Evolutionary conservation across 2,113 vertebrate genomes (phyloP), one percentile per base, ranked within the genome.

Genomic region (Xiphophorus hellerii): DNA sequence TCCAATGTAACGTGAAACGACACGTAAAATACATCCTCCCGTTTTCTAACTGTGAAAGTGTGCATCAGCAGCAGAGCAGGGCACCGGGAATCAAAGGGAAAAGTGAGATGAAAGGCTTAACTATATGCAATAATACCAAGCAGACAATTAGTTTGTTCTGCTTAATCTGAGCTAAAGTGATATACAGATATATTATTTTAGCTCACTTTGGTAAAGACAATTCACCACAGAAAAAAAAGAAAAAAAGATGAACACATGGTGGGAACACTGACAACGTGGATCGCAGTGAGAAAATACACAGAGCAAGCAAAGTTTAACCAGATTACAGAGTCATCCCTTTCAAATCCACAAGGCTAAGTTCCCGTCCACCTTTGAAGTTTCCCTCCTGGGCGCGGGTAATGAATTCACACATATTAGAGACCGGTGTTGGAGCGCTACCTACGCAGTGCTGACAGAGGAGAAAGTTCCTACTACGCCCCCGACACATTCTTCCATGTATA

Each of bases 271-370:
- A 77, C 71, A 31, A 37, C 75, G 62, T 62, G 61, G 69, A 77
- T 37, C 4, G 11, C 77, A 84, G 73, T 33, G 72, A 70, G 69
- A 85, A 93, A 93, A 93, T 78, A 85, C 66, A 93, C 84, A 69
- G 89, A 82, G 91, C 93, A 90, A 92, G 92, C 90, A 87, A 92
- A 94, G 90, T 94, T 94, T 87, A 93, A 92, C 90, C 81, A 92
- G 91, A 95, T 95, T 93, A 94, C 72, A 82, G 90, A 85, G 85
- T 93, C 92, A 93, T 92, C 90, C 90, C 85, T 84, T 91, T 93
- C 76, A 91, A 93, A 94, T 92, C 87, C 92, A 84, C 85, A 79
- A 74, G 62, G 88, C 89, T 69, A 79, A 92, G 80, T 88, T 87
- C 67, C 65, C 54, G n/a, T 81, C 48, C 61, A 76, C 78, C 92